Conservation (phyloP, 2,113 vertebrate species). For the Rhinopithecus roxellana region DNA sequence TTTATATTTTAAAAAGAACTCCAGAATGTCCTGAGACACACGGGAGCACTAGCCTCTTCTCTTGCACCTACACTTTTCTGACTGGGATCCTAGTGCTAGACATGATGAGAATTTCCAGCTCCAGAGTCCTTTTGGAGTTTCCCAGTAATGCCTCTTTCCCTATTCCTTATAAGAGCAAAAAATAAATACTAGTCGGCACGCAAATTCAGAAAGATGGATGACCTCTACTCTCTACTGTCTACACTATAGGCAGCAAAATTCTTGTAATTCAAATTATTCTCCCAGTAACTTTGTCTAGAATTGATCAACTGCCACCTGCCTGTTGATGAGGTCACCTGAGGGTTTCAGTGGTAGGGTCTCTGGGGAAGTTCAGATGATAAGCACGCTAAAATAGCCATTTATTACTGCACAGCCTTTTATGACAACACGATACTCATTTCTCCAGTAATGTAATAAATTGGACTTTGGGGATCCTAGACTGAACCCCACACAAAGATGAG, state of each 20-base stretch:
- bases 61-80: background rate
- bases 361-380: background rate
- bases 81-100: background rate
- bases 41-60: background rate
- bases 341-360: slow-evolving; percentile 1
- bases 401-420: background rate
- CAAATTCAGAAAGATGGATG: slow-evolving; percentile 54
- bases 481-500: background rate
- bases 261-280: slow-evolving; percentile 63
- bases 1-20: background rate
- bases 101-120: background rate
- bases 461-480: background rate
- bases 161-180: slow-evolving; percentile 45
- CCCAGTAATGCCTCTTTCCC: background rate
- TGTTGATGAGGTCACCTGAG: slow-evolving; percentile 38
- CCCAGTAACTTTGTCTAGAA: slow-evolving; percentile 59
- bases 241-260: slow-evolving; percentile 17
- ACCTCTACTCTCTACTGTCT: slow-evolving; percentile 34
- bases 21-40: background rate
- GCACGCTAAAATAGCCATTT: slow-evolving; percentile 18
- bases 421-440: background rate
- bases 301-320: slow-evolving; percentile 58
- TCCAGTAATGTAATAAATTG: slow-evolving; percentile 24
- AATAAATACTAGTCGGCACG: background rate
- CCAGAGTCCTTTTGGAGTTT: background rate